These are phyloP conservation scores for Teleogryllus occipitalis DNA, from an alignment of 1,140 invertebrate genomes.

Conservation along the genomic window DNA sequence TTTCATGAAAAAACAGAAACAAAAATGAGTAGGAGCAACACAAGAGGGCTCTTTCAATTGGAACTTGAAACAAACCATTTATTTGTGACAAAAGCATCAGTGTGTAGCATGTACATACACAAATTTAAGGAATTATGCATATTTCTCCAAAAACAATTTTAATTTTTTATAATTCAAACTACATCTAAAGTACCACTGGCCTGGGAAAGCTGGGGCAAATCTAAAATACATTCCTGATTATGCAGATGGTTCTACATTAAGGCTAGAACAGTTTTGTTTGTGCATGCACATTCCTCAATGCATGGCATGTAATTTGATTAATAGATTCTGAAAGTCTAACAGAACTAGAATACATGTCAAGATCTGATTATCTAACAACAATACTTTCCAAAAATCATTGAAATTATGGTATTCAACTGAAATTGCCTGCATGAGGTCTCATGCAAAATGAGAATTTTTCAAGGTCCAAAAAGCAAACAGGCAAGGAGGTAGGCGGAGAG, in stretches of 20 bases:
- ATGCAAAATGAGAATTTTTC: slow-evolving; percentile 5
- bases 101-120: slow-evolving; percentile 4
- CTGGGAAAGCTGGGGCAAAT: neutral
- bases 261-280: neutral
- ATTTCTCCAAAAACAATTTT: neutral
- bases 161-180: neutral
- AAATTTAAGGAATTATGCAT: neutral
- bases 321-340: neutral
- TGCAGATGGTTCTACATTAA: neutral
- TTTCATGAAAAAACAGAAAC: too few relatives aligned
- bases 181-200: neutral
- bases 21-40: too few relatives aligned
- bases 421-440: slow-evolving; percentile 3
- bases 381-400: neutral
- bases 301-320: neutral
- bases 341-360: neutral
- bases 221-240: neutral
- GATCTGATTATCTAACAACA: neutral
- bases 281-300: slow-evolving; percentile 3
- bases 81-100: neutral
- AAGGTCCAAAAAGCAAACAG: slow-evolving; percentile 4
- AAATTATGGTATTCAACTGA: neutral
- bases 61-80: neutral
- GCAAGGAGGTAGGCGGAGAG: slow-evolving; percentile 2
- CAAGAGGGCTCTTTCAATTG: neutral